These are phyloP conservation scores for Athene noctua DNA, from an alignment of 2,113 vertebrate genomes.

Conservation along the genomic window DNA sequence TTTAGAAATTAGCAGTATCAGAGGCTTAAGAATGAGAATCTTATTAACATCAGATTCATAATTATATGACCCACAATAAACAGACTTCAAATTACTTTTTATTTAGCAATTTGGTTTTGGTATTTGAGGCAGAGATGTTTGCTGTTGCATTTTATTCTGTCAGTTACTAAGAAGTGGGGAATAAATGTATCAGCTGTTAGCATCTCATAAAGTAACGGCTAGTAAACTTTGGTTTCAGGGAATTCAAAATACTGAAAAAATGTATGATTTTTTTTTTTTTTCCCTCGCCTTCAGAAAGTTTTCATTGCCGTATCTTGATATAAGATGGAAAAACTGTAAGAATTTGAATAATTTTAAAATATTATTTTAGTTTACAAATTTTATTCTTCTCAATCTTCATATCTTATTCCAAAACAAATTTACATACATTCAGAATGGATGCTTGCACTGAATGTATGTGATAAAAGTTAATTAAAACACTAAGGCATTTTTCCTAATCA, in stretches of 20 bases:
- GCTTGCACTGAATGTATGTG: not conserved
- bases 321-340: not conserved
- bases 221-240: conserved; percentile 64
- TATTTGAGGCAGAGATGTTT: conserved; percentile 23
- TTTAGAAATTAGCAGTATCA: not conserved
- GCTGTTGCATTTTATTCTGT: conserved; percentile 55
- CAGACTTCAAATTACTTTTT: conserved; percentile 51
- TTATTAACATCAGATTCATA: conserved; percentile 63
- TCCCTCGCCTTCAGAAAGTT: not conserved
- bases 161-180: conserved; percentile 29
- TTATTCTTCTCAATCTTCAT: not conserved
- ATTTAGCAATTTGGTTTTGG: conserved; percentile 50
- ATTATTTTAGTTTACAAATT: not conserved
- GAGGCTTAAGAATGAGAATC: conserved; percentile 51
- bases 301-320: not conserved
- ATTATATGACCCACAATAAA: conserved; percentile 65
- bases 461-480: not conserved
- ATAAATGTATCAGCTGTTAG: conserved; percentile 65
- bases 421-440: not conserved
- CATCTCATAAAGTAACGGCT: conserved; percentile 64
- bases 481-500: not conserved
- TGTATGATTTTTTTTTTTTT: too few species aligned
- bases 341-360: not conserved
- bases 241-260: not conserved
- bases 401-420: not conserved